phyloP scores from a whole-genome alignment of 2,888 invertebrate genomes.

The Tupiocoris notatus region DNA sequence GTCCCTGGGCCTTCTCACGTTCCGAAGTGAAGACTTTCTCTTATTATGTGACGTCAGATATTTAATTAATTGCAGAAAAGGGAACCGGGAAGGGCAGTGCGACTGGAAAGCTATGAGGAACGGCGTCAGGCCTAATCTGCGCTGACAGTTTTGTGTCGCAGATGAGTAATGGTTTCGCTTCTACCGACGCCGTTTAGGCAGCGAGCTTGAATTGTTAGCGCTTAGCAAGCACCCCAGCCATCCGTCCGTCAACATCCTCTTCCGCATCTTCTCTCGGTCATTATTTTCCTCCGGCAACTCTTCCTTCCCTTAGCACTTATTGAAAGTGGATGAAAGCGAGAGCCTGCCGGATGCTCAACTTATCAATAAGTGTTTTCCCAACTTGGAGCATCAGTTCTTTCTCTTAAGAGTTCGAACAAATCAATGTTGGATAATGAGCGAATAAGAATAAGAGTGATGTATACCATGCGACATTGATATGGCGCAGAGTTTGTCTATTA shows the following conservation, averaged over 20 bases:
- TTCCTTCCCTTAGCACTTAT: neutral
- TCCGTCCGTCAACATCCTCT: neutral
- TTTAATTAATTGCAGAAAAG: constrained; percentile 24
- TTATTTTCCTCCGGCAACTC: neutral
- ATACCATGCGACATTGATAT: too few relatives aligned
- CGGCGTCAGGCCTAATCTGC: constrained; percentile 26
- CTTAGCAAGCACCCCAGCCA: constrained; percentile 1
- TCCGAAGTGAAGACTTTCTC: neutral
- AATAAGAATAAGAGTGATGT: too few relatives aligned
- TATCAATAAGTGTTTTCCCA: neutral
- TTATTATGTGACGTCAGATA: constrained; percentile 29
- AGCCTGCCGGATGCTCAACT: neutral
- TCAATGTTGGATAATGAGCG: too few relatives aligned
- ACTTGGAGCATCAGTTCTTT: neutral
- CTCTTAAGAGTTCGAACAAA: too few relatives aligned
- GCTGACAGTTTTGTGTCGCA: constrained; percentile 39
- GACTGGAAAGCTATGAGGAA: neutral
- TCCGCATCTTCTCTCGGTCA: neutral
- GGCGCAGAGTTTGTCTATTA: too few relatives aligned
- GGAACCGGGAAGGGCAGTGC: neutral
- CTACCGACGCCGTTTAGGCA: constrained; percentile 1
- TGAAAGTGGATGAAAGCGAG: neutral
- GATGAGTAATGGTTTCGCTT: constrained; percentile 30
- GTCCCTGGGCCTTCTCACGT: neutral
- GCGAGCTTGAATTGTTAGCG: constrained; percentile 25